Conservation (phyloP, 1,140 invertebrate species). For the Chrysomallon squamiferum region DNA sequence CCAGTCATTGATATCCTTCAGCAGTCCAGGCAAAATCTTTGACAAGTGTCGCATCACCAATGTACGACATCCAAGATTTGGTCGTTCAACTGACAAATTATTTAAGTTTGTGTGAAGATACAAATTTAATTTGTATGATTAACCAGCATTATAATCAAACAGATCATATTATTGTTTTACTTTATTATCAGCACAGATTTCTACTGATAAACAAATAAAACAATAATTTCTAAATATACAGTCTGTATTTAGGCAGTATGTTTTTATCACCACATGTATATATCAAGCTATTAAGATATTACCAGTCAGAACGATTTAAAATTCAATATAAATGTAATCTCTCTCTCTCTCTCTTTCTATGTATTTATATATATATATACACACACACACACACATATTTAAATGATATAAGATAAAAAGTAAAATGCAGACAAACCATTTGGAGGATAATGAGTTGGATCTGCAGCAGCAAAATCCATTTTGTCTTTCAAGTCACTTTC, state of each 20-base stretch:
- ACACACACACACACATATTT: too few species aligned
- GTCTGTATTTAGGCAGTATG: too few species aligned
- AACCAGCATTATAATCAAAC: not conserved
- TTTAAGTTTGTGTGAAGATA: not conserved
- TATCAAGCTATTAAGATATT: too few species aligned
- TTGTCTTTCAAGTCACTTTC: conserved; percentile 78
- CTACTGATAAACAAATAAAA: too few species aligned
- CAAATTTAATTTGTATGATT: not conserved
- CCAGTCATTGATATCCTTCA: conserved; percentile 78
- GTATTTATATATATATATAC: too few species aligned
- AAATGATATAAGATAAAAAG: not conserved
- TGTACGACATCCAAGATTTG: conserved; percentile 78
- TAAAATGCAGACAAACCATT: conserved; percentile 64
- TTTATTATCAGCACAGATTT: too few species aligned
- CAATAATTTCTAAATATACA: too few species aligned
- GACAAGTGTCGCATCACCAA: conserved; percentile 74
- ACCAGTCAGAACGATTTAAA: too few species aligned
- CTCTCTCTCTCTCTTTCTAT: not conserved
- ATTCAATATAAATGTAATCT: too few species aligned
- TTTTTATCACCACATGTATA: too few species aligned
- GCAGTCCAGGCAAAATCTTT: conserved; percentile 73
- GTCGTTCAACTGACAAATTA: conserved; percentile 68
- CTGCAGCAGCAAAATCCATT: conserved; percentile 71
- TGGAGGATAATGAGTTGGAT: conserved; percentile 72
- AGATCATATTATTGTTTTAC: not conserved